Base-by-base conservation (phyloP, 1,140 invertebrate genomes). In the Antheraea mylitta region DNA sequence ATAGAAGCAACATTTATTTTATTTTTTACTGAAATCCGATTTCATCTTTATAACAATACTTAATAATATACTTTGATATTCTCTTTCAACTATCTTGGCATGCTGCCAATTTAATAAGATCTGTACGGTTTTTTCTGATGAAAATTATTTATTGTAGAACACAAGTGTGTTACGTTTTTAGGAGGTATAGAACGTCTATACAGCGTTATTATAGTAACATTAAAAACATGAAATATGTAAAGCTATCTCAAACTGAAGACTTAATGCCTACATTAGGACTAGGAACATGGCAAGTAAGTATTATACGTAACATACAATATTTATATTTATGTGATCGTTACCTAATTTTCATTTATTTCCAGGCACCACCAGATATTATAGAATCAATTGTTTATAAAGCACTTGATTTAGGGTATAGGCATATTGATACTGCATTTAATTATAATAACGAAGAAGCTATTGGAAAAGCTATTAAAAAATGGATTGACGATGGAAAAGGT, bases 401-500 rank as follows among this genome's bases (percentile, higher is more conserved):
- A 3, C 78, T 95, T 67, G 93, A 94, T 73, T 91, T 93, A 66
- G 94, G 96, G 11, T 97, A 97, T 78, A 93, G 96, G 37, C 96
- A 96, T 74, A 96, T 98, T 67, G 97, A 98, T 82, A 96, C 96
- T 16, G 96, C 96, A 38, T 95, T 95, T 73, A 95, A 95, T 84
- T 98, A 98, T 80, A 94, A 95, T 71, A 98, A 98, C 84, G 97
- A 98, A 89, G 93, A 94, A 71, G 94, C 94, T 9, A 97, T 98
- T 79, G 97, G 97, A 18, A 94, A 93, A 61, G 95, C 96, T 58
- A 88, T 98, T 11, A 95, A 96, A 78, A 93, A 95, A 82, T 97
- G 96, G 95, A 92, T 97, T 61, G 89, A 94, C 69, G 92, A 94
- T 59, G 96, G 96, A 22, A 94, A 94, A 83, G 90, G 96, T 5